Base-by-base conservation (phyloP, 2,888 invertebrate species). In the Hypercompe scribonia region DNA sequence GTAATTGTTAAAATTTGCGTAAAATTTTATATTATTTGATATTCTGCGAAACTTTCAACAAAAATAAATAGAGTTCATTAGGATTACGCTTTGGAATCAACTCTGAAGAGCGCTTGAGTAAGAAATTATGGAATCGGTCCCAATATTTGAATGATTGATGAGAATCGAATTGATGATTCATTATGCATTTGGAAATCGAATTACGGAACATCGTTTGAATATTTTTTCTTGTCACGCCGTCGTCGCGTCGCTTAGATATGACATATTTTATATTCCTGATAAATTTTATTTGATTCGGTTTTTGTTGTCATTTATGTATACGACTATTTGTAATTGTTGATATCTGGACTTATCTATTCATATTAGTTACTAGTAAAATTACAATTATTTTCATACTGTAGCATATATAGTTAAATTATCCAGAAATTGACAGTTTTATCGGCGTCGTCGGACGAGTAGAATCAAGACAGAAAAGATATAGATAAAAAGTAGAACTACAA, bases 91-190 rank as follows among this genome's bases (percentile, higher is more conserved):
- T 64, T 58, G 1, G 54, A 74, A 50, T 46, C 46, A 31, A 28
- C 67, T 65, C 50, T 46, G 24, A 61, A 50, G 68, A 68, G 58
- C 61, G 61, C 46, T 68, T 74, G 66, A 69, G 70, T 73, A 76
- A 82, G 72, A 33, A 75, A 65, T 67, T 68, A 50, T 68, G 72
- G 82, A 80, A 76, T 72, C 73, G 70, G 34, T 69, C 70, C 70
- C 50, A 75, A 78, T 71, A 84, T 78, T 84, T 78, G 76, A 83
- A 83, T 83, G 85, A 83, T 83, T 84, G 81, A 83, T 83, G 83
- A 81, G 77, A 73, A 72, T 74, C 42, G 18, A 83, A 79, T 79
- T 75, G 78, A 75, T 75, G 75, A 83, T 83, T 81, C 73, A 83
- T 83, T 83, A 84, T 77, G 77, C 74, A 79, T 83, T 80, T 77